A percentile compares a stretch with the other conserved stretches of the same genome.
Evolutionary conservation across 2,797 vertebrate genomes (phyloP).

Genomic region (Acanthornis magna): DNA sequence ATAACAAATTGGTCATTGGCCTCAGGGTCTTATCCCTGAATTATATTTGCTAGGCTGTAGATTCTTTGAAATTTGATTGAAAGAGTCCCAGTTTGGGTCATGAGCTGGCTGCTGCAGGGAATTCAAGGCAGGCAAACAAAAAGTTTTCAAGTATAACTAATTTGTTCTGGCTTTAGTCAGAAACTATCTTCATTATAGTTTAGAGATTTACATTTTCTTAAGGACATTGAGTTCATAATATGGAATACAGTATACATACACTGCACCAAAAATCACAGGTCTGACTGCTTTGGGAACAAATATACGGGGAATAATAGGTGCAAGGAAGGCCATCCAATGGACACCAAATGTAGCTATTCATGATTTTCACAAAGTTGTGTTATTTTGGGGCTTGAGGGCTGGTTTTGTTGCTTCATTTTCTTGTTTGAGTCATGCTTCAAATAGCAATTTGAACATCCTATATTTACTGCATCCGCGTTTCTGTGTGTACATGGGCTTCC

Average conservation of each 20-base stretch:
- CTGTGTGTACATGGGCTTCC: neutral
- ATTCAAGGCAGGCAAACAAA: neutral
- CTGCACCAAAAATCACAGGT: neutral
- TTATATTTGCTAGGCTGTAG: conserved; percentile 4
- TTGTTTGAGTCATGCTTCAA: neutral
- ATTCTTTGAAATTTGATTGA: conserved; percentile 25
- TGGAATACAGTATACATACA: neutral
- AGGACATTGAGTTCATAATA: neutral
- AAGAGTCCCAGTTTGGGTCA: neutral
- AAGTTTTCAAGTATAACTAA: conserved; percentile 45
- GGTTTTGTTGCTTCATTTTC: neutral
- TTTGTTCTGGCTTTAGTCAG: conserved; percentile 52
- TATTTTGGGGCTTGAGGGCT: neutral
- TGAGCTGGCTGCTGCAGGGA: neutral
- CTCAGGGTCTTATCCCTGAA: neutral
- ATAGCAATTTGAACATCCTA: neutral
- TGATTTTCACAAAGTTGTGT: neutral
- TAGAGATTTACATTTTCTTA: neutral
- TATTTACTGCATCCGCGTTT: neutral
- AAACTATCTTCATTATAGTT: conserved; percentile 18
- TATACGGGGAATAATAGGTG: neutral
- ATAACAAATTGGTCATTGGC: neutral
- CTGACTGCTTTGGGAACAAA: neutral
- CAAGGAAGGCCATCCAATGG: neutral
- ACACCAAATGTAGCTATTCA: neutral